Evolutionary conservation across 2,113 vertebrate species (phyloP), one percentile per base, ranked within the genome.

Genomic region (Paradoxurus hermaphroditus): DNA sequence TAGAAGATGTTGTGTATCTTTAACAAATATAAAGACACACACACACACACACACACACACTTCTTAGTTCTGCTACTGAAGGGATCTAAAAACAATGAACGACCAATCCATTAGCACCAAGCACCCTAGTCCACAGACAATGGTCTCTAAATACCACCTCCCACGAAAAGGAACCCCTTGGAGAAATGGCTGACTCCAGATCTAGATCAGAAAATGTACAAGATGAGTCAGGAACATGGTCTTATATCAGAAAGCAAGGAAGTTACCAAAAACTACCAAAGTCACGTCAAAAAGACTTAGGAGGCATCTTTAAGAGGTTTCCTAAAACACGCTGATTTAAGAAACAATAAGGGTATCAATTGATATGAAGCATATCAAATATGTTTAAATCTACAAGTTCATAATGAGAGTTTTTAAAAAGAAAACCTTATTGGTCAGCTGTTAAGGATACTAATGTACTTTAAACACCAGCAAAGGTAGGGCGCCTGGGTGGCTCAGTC

Each of bases 1-100:
- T 46, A 46, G 81, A n/a, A n/a, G n/a, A n/a, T n/a, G n/a, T n/a
- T n/a, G n/a, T 72, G 94, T 63, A 65, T 90, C 51, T 86, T 96
- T 83, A 62, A 75, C 39, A 72, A 82, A 88, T 5, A 41, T 4
- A 12, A 3, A 86, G 15, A 41, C 36, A 31, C 51, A 49, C 12
- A 65, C 15, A 49, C 15, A 92, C 29, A 68, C 18, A 51, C 39
- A 72, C 25, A 63, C 41, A 68, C 31, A 62, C 13, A 39, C 9
- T 63, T 90, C 59, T 81, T 65, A 85, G 39, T 78, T 86, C 29
- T 65, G 41, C n/a, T 63, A 31, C 31, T 63, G 34, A 63, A 90
- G 78, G 70, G 68, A 15, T 29, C 67, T 82, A 59, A 46, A 44
- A 70, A 73, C 23, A 88, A 67, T 27, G 65, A 62, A 53, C 31